These are phyloP conservation scores for Melieria crassipennis DNA, from an alignment of 2,888 invertebrate species.

Conservation along the genomic window DNA sequence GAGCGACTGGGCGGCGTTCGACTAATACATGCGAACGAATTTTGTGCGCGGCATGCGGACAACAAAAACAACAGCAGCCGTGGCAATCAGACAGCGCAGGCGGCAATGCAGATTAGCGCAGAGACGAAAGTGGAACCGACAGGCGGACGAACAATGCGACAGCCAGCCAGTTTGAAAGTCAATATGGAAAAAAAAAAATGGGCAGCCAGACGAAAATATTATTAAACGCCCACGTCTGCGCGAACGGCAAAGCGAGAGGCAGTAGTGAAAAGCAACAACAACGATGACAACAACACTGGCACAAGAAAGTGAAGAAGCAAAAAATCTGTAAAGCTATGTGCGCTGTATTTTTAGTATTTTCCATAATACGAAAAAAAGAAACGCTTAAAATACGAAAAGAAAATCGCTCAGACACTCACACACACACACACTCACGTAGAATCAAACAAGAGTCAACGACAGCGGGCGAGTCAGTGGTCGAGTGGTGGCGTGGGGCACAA, in stretches of 20 bases:
- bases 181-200: conserved; percentile 13
- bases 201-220: not conserved
- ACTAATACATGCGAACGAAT: not conserved
- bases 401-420: conserved; percentile 8
- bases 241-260: conserved; percentile 7
- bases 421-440: conserved; percentile 11
- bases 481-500: not conserved
- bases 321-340: too few species aligned
- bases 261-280: conserved; percentile 2
- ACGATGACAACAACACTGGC: not conserved
- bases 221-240: not conserved
- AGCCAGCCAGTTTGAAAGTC: conserved; percentile 13
- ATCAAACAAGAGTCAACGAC: not conserved
- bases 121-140: not conserved
- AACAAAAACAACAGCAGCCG: not conserved
- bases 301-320: not conserved
- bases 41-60: not conserved
- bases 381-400: not conserved
- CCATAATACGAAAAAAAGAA: not conserved
- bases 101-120: not conserved
- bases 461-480: not conserved
- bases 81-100: not conserved
- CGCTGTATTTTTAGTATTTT: too few species aligned
- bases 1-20: too few species aligned
- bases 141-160: not conserved